Base-by-base conservation (phyloP, 2,888 invertebrate species). In the Sipunculus nudus region DNA sequence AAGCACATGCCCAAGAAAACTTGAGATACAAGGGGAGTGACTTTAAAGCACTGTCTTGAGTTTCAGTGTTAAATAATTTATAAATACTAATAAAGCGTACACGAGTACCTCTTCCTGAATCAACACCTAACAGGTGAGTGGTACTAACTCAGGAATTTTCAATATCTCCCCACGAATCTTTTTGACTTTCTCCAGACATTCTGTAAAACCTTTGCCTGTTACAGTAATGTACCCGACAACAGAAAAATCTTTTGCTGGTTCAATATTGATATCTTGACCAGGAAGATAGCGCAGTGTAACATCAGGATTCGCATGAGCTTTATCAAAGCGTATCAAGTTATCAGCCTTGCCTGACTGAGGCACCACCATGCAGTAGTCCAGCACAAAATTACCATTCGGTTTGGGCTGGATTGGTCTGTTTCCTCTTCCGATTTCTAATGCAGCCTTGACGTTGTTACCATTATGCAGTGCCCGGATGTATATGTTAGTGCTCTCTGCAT, bases 401-500 rank as follows among this genome's bases (percentile, higher is more conserved):
- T 21, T 53, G 19, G 60, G 60, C 13, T 13, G 16, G 23, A n/a
- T n/a, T 1, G 60, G 60, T 26, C 43, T 3, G 45, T 49, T 45
- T 3, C 60, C 60, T 21, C 31, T 53, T 13, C 23, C 38, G 1
- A 60, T 21, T 4, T 56, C 56, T 16, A 60, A 32, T 4, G 55
- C 45, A 19, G 60, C 60, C 25, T 60, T 45, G 19, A 60, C 39
- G 38, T 60, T 60, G 50, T 60, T 55, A 10, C 60, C 60, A 35
- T 50, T 48, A n/a, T 49, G 38, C 35, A 50, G 8, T 4, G 49
- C 55, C 21, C 29, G 39, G 1, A 16, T 25, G 50, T 60, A 60
- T 55, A 60, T 55, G 19, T 43, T 31, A 23, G 55, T 55, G 38
- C 50, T 47, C 23, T 56, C 56, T 21, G 50, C 60, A 41, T 60